These are phyloP conservation scores for Hyposmocoma kahamanoa DNA, from an alignment of 1,140 invertebrate genomes.

Conservation along the genomic window DNA sequence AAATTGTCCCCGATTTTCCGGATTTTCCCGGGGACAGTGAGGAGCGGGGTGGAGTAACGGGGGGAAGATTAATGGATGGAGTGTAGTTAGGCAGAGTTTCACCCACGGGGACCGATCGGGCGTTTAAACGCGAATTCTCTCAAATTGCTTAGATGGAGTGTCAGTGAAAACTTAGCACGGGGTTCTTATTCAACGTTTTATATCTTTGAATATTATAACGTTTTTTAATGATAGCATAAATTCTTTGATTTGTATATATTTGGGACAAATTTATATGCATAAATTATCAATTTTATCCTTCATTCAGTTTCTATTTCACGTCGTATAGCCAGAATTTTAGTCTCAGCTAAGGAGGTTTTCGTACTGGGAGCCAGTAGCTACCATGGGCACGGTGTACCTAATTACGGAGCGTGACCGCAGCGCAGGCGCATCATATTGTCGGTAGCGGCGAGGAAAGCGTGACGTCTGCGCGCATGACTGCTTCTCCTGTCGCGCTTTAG, in stretches of 20 bases:
- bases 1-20: slow-evolving; percentile 17
- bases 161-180: slow-evolving; percentile 25
- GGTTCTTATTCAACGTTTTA: too few species aligned
- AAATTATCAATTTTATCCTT: too few species aligned
- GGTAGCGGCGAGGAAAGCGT: slow-evolving; percentile 16
- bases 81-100: slow-evolving; percentile 18
- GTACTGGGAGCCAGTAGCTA: background rate
- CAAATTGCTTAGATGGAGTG: slow-evolving; percentile 35
- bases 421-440: slow-evolving; percentile 1
- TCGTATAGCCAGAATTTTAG: too few species aligned
- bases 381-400: background rate
- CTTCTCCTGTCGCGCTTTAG: slow-evolving; percentile 3
- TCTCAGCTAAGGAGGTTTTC: too few species aligned
- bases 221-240: too few species aligned
- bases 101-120: slow-evolving; percentile 46
- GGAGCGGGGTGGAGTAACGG: slow-evolving; percentile 13
- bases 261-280: too few species aligned
- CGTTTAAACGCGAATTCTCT: slow-evolving; percentile 49
- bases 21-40: background rate
- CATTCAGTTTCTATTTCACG: too few species aligned
- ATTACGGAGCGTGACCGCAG: slow-evolving; percentile 16
- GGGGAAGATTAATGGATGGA: slow-evolving; percentile 41
- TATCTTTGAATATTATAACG: too few species aligned
- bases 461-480: slow-evolving; percentile 14
- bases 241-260: too few species aligned